Percentiles rank a stretch among this genome's conserved stretches.
These are phyloP conservation scores for Anoura caudifer DNA, from an alignment of 2,113 vertebrate genomes.

Conservation along the genomic window DNA sequence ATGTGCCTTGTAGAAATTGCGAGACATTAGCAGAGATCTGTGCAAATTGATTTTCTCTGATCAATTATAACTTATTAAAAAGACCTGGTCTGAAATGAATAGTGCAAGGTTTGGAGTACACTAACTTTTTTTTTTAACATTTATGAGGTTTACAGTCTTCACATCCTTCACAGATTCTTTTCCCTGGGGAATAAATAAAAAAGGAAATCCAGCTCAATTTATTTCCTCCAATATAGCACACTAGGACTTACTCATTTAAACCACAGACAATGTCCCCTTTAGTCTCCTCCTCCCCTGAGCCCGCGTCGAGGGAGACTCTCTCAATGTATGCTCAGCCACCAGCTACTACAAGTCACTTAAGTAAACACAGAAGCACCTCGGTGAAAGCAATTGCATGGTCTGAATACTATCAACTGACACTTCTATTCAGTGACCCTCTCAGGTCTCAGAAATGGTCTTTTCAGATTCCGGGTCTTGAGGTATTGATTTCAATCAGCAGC, in stretches of 20 bases:
- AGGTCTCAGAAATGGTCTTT: constrained; percentile 80
- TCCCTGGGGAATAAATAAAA: constrained; percentile 33
- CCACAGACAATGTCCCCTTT: constrained; percentile 42
- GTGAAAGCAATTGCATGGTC: constrained; percentile 79
- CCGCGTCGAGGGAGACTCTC: constrained; percentile 55
- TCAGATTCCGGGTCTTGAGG: constrained; percentile 80
- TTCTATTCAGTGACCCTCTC: constrained; percentile 83
- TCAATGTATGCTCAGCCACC: constrained; percentile 80
- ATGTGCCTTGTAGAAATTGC: constrained; percentile 7
- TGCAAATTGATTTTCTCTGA: constrained; percentile 33
- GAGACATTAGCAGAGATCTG: constrained; percentile 44
- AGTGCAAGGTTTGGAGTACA: constrained; percentile 18
- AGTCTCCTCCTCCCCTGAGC: constrained; percentile 51
- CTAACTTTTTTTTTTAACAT: constrained; percentile 15
- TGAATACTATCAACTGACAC: constrained; percentile 75
- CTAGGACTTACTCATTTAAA: constrained; percentile 69
- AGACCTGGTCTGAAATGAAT: constrained; percentile 21
- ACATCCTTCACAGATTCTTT: background rate
- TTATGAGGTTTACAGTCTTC: constrained; percentile 36
- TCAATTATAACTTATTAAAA: constrained; percentile 51
- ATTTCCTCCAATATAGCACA: constrained; percentile 62
- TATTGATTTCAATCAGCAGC: constrained; percentile 88
- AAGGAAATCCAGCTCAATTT: constrained; percentile 55
- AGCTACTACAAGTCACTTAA: constrained; percentile 79
- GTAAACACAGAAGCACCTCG: constrained; percentile 83